Evolutionary conservation across 92 coral and sea anemone genomes (phyloP).

Genomic region (Isaurus tuberculatus): DNA sequence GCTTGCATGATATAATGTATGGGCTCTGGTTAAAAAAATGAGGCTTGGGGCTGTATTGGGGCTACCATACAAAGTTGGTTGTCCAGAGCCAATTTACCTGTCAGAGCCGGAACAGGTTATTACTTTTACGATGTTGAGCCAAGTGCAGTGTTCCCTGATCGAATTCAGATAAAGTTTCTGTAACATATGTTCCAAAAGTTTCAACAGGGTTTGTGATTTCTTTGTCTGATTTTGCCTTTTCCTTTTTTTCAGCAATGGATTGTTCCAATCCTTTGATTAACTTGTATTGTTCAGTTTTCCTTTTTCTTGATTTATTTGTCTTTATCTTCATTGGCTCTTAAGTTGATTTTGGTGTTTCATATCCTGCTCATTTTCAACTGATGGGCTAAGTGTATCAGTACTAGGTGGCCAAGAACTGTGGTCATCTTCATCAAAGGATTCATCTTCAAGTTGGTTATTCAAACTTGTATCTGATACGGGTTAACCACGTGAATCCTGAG

Average conservation of each 20-base stretch:
- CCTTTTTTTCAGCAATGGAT: slow-evolving; percentile 1
- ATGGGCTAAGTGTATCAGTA: slow-evolving; percentile 11
- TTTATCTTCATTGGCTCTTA: slow-evolving; percentile 18
- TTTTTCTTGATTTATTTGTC: background rate
- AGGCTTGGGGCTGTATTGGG: slow-evolving; percentile 10
- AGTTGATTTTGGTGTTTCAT: background rate
- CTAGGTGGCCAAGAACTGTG: background rate
- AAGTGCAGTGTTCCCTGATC: slow-evolving; percentile 14
- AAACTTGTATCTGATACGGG: slow-evolving; percentile 35
- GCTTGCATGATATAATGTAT: background rate
- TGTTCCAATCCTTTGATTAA: slow-evolving; percentile 10
- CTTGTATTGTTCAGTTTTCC: slow-evolving; percentile 3
- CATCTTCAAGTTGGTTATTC: slow-evolving; percentile 10
- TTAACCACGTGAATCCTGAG: slow-evolving; percentile 12
- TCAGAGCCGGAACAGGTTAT: slow-evolving; percentile 44
- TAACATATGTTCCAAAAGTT: slow-evolving; percentile 39
- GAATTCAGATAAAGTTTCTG: slow-evolving; percentile 34
- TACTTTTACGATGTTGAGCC: slow-evolving; percentile 44
- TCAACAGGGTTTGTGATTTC: slow-evolving; percentile 7
- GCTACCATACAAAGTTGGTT: slow-evolving; percentile 5
- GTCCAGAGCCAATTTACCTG: slow-evolving; percentile 4
- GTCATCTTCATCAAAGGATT: slow-evolving; percentile 12
- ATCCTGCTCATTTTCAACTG: slow-evolving; percentile 3
- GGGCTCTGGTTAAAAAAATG: slow-evolving; percentile 19
- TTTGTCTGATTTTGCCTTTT: background rate